phyloP scores from a whole-genome alignment of 2,888 invertebrate genomes.

The Steinernema carpocapsae region DNA sequence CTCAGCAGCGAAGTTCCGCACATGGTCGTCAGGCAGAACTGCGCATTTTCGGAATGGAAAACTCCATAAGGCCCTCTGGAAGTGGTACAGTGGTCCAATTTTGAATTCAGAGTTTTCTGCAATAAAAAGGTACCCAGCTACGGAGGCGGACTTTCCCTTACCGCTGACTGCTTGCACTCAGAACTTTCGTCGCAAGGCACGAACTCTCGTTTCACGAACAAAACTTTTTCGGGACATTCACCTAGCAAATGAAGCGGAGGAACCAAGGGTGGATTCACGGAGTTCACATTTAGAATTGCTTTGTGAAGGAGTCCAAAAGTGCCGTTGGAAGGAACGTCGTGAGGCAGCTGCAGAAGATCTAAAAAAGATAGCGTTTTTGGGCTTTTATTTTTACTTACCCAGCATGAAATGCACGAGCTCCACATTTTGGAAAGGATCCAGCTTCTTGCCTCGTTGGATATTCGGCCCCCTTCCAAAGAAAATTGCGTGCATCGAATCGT shows the following conservation, averaged over 20 bases:
- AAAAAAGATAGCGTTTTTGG: slow-evolving; percentile 19
- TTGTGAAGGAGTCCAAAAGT: slow-evolving; percentile 54
- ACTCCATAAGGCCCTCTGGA: neutral
- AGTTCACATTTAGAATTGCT: slow-evolving; percentile 41
- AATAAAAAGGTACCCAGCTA: neutral
- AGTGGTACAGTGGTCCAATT: neutral
- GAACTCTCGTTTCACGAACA: neutral
- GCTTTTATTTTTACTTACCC: slow-evolving; percentile 32
- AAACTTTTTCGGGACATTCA: neutral
- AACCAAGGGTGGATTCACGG: neutral
- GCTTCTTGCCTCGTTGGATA: slow-evolving; percentile 48
- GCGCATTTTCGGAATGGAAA: neutral
- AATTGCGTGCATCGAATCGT: slow-evolving; percentile 59
- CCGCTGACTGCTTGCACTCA: neutral
- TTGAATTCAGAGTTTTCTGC: neutral
- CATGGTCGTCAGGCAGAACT: neutral
- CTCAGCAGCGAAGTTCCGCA: neutral
- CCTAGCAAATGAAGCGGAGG: neutral
- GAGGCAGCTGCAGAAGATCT: slow-evolving; percentile 46
- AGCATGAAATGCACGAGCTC: slow-evolving; percentile 61
- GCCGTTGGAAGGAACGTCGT: slow-evolving; percentile 60
- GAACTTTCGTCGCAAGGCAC: neutral
- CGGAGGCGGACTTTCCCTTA: neutral
- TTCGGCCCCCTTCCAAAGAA: slow-evolving; percentile 65
- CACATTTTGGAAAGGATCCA: slow-evolving; percentile 63